Evolutionary conservation across 2,797 vertebrate species (phyloP), one percentile per base, ranked within the genome.

Genomic region (Melopsittacus undulatus): DNA sequence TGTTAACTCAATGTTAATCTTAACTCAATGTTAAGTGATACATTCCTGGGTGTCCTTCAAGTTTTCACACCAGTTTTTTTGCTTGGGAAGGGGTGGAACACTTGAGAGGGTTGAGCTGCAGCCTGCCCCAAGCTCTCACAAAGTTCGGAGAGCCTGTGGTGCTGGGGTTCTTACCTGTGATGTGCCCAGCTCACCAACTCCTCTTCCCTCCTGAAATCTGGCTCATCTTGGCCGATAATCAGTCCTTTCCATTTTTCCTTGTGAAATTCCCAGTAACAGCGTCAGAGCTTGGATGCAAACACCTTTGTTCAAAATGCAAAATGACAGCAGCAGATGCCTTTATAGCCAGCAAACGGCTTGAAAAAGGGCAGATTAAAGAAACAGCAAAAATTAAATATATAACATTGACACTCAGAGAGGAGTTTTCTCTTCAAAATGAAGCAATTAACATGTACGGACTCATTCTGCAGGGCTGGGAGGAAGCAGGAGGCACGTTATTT

Each of bases 291-390:
- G 1, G 4, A 83, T 63, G 78, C 87, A 62, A 96, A 70, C 82
- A 85, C 75, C 61, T 95, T 83, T 91, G 84, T 95, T 84, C 10
- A 2, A 83, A 83, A 85, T 38, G 45, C 30, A 68, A 52, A 92
- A 48, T 1, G 52, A 73, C 56, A 66, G 59, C 56, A 79, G 87
- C 87, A 91, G 84, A 92, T 89, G 89, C 91, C 79, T 85, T 91
- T 74, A 61, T 74, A 93, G 91, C 59, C 56, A 77, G 91, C 73
- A 67, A 74, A 89, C 87, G 32, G 56, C 78, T 74, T 29, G n/a
- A 73, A 89, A 67, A 84, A 93, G 75, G 81, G 66, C 90, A 89
- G 78, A 91, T 92, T 91, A 94, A 95, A 90, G 74, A 95, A 94
- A 92, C 72, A 89, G 78, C 19, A 32, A 85, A 89, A 87, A 87